A percentile compares a stretch with the other conserved stretches of the same genome.
phyloP scores from a whole-genome alignment of 2,797 vertebrate genomes.

The Hypotaenidia okinawae region DNA sequence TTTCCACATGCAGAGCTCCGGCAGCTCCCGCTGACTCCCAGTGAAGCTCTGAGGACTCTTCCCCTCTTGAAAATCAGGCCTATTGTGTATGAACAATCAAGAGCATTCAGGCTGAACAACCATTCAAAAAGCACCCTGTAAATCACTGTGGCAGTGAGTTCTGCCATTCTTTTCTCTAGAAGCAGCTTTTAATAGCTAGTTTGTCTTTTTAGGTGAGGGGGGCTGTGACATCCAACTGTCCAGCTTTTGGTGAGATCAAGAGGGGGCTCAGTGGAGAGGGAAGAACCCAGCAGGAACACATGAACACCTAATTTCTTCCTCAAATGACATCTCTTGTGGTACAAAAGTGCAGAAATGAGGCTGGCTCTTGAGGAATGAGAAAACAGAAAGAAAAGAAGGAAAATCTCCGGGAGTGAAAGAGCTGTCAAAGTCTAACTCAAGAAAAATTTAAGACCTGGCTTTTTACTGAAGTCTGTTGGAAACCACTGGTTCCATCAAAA shows the following conservation, averaged over 20 bases:
- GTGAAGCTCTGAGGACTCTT: accelerated
- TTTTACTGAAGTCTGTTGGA: neutral
- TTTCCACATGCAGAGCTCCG: neutral
- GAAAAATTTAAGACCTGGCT: neutral
- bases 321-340: neutral
- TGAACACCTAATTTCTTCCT: neutral
- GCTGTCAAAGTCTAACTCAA: neutral
- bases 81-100: neutral
- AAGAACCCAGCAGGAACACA: neutral
- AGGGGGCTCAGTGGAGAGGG: neutral
- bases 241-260: neutral
- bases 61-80: slow-evolving; percentile 1
- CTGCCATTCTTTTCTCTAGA: neutral
- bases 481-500: neutral
- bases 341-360: neutral
- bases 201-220: neutral
- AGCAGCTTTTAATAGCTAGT: neutral
- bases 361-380: neutral
- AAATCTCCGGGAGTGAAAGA: neutral
- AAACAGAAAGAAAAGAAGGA: neutral
- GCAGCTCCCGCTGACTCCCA: neutral
- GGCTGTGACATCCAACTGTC: neutral
- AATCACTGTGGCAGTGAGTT: neutral
- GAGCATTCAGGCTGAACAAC: neutral
- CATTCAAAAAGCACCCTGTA: neutral